Base-by-base conservation (phyloP, 2,888 invertebrate species). In the Platycheirus rosarum region DNA sequence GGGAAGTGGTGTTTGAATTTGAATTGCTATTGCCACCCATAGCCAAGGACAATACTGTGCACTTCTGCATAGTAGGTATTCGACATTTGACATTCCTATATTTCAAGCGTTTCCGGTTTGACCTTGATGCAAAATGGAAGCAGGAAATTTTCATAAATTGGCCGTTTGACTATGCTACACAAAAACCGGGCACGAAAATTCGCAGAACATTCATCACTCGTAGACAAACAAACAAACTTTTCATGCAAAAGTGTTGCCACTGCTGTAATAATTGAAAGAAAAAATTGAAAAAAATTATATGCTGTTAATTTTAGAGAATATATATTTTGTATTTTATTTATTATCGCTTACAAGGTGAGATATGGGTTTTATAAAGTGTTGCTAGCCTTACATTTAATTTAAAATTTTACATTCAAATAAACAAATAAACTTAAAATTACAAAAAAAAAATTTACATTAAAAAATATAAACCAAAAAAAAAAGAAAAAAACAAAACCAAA, bases 81-180 rank as follows among this genome's bases (percentile, higher is more conserved):
- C n/a, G 18, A 53, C 42, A 51, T 49, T 37, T 42, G 11, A 42
- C 44, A 32, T 46, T 29, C 35, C 37, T 3, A 20, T 42, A 29
- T 42, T 44, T 42, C 23, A 6, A 32, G 8, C 49, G 49, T 48
- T 78, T 62, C 63, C 26, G 66, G 32, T 63, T 16, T 65, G 68
- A 51, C 51, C 55, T 55, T 82, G 76, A 71, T 77, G 68, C 71
- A 68, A 82, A 32, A 82, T 57, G 62, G 18, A 35, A n/a, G 40
- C 49, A 26, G 60, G 48, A 42, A 62, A 76, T 80, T 80, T 80
- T 65, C 76, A 80, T 76, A 80, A 80, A 70, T 46, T 69, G 55
- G n/a, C 74, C 79, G 42, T 76, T 80, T 65, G 65, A 51, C 75
- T 69, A 29, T 23, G 40, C 37, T 14, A 26, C 42, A 44, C 8